Conservation (phyloP, 1,140 invertebrate genomes). For the Diorhabda sublineata region DNA sequence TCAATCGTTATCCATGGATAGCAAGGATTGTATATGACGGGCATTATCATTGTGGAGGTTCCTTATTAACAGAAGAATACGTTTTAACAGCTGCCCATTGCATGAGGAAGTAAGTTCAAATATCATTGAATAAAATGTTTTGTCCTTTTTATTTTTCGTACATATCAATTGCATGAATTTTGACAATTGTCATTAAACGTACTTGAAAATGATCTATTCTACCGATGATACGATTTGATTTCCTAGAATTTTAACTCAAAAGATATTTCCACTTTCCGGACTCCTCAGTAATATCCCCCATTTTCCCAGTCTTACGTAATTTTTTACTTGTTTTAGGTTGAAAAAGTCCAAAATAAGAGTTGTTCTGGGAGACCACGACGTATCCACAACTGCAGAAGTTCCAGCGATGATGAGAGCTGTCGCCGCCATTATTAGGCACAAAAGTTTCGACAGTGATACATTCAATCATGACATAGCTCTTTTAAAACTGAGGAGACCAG, state of each 20-base stretch:
- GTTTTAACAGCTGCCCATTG: constrained; percentile 67
- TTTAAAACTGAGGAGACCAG: constrained; percentile 69
- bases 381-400: constrained; percentile 70
- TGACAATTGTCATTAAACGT: too few relatives aligned
- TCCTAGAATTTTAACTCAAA: too few relatives aligned
- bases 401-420: constrained; percentile 74
- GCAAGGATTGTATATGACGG: constrained; percentile 78
- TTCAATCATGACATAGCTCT: constrained; percentile 86
- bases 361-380: constrained; percentile 76
- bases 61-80: constrained; percentile 69
- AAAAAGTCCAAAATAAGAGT: constrained; percentile 74
- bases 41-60: constrained; percentile 87
- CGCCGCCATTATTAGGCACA: constrained; percentile 70
- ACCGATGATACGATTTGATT: too few relatives aligned
- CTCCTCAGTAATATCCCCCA: too few relatives aligned
- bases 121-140: too few relatives aligned
- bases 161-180: too few relatives aligned
- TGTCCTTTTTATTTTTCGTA: too few relatives aligned
- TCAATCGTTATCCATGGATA: constrained; percentile 84
- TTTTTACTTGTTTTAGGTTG: constrained; percentile 50
- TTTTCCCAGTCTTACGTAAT: neutral
- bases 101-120: constrained; percentile 53
- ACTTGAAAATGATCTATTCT: too few relatives aligned
- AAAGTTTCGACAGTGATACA: constrained; percentile 75
- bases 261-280: too few relatives aligned